These are phyloP conservation scores for Papilio protenor DNA, from an alignment of 2,888 invertebrate genomes.

Conservation along the genomic window DNA sequence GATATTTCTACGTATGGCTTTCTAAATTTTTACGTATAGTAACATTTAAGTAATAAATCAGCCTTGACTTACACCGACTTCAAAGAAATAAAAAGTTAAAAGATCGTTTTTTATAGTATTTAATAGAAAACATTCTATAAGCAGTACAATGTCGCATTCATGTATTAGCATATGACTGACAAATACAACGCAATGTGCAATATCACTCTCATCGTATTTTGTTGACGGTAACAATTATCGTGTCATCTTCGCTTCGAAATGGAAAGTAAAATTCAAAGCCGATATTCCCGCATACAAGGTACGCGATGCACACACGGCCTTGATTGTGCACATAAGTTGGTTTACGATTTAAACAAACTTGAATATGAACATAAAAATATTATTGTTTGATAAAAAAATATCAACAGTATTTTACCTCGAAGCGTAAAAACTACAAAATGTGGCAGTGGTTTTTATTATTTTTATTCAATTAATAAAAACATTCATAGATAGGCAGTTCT, in stretches of 20 bases:
- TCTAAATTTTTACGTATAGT: too few species aligned
- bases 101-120: background rate
- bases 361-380: background rate
- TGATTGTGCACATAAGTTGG: background rate
- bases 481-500: too few species aligned
- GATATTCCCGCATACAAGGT: slow-evolving; percentile 13
- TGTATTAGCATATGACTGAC: background rate
- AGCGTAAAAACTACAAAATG: background rate
- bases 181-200: slow-evolving; percentile 23
- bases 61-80: too few species aligned
- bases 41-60: too few species aligned
- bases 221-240: slow-evolving; percentile 45
- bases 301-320: background rate
- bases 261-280: slow-evolving; percentile 32
- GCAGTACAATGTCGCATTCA: slow-evolving; percentile 4
- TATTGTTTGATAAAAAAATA: background rate
- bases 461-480: background rate
- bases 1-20: too few species aligned
- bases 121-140: slow-evolving; percentile 11
- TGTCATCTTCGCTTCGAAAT: slow-evolving; percentile 33
- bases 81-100: background rate
- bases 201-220: slow-evolving; percentile 46
- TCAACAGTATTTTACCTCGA: background rate
- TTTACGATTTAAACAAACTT: slow-evolving; percentile 9
- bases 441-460: background rate